Evolutionary conservation across 2,113 vertebrate genomes (phyloP).

Genomic region (Hirundichthys speculiger): DNA sequence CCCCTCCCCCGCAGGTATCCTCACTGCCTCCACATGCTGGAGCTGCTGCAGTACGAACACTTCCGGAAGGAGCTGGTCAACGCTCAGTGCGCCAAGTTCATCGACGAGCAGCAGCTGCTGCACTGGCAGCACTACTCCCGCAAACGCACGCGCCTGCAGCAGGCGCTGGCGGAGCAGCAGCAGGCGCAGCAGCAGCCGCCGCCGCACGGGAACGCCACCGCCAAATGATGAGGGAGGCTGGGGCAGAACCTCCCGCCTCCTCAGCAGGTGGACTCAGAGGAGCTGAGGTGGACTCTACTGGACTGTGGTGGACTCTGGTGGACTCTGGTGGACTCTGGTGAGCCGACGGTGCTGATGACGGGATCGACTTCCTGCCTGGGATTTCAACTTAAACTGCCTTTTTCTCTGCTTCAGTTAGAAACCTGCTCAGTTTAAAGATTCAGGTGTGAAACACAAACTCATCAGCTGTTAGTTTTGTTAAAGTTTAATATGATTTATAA

Average conservation of each 20-base stretch:
- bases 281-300: too few relatives aligned
- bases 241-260: too few relatives aligned
- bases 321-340: too few relatives aligned
- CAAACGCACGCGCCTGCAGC: constrained; percentile 94
- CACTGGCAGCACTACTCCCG: constrained; percentile 99
- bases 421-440: too few relatives aligned
- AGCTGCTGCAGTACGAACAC: constrained; percentile 97
- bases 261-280: neutral
- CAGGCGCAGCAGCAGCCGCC: constrained; percentile 83
- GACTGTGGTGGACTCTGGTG: too few relatives aligned
- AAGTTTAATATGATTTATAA: too few relatives aligned
- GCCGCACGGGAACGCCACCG: constrained; percentile 84
- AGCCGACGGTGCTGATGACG: too few relatives aligned
- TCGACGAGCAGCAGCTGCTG: constrained; percentile 97
- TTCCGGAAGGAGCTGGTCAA: constrained; percentile 98
- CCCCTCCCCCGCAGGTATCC: constrained; percentile 85
- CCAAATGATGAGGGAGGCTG: constrained; percentile 80
- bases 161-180: constrained; percentile 94
- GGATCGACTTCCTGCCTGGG: too few relatives aligned
- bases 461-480: too few relatives aligned
- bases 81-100: constrained; percentile 98
- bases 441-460: neutral
- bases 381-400: too few relatives aligned
- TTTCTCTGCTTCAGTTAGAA: too few relatives aligned
- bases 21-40: constrained; percentile 96